Conservation (phyloP, 2,888 invertebrate genomes). For the Amphipyra berbera region DNA sequence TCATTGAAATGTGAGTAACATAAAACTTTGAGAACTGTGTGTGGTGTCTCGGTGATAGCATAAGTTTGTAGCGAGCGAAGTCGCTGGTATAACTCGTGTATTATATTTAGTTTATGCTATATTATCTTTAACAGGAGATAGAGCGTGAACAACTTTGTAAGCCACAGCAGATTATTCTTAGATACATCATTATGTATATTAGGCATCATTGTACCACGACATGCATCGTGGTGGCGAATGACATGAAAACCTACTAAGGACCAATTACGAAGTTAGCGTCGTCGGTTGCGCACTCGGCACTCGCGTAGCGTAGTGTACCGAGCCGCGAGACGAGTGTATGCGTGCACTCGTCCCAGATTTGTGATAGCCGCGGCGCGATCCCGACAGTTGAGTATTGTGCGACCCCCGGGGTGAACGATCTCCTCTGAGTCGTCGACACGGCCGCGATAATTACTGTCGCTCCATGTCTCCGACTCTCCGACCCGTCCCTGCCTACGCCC, state of each 20-base stretch:
- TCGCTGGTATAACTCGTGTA: constrained; percentile 3
- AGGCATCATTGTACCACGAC: constrained; percentile 13
- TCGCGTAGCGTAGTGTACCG: constrained; percentile 25
- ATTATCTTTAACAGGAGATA: constrained; percentile 1
- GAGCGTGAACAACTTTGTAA: constrained; percentile 22
- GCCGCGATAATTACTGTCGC: constrained; percentile 87
- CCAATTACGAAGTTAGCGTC: constrained; percentile 63
- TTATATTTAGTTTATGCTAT: constrained; percentile 1
- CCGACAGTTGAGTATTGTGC: constrained; percentile 82
- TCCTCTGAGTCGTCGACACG: constrained; percentile 87
- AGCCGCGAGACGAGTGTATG: constrained; percentile 53
- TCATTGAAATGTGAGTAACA: constrained; percentile 6
- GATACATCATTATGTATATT: constrained; percentile 18
- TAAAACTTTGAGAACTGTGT: constrained; percentile 21
- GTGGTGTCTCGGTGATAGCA: constrained; percentile 20
- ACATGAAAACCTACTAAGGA: constrained; percentile 66
- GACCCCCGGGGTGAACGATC: constrained; percentile 88
- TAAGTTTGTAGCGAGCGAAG: constrained; percentile 19
- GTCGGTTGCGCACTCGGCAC: constrained; percentile 50
- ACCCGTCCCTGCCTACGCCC: constrained; percentile 71
- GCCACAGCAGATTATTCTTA: constrained; percentile 27
- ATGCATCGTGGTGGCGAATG: constrained; percentile 46
- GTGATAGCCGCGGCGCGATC: constrained; percentile 76
- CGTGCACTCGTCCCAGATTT: constrained; percentile 74
- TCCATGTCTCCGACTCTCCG: constrained; percentile 57